Evolutionary conservation across 2,113 vertebrate genomes (phyloP).

Genomic region (Platysternon megacephalum): DNA sequence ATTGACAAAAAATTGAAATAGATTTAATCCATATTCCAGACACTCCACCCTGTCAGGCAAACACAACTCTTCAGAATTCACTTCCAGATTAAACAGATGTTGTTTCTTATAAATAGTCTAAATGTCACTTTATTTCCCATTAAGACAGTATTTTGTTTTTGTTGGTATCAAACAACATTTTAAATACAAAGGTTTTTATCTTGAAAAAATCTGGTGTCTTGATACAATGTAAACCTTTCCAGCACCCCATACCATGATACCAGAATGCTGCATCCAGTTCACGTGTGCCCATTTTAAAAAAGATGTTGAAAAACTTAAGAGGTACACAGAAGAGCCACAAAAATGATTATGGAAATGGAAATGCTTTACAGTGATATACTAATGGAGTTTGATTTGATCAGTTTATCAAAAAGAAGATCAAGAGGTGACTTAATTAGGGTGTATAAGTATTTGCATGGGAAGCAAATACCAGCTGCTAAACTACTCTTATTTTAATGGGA

Average conservation of each 20-base stretch:
- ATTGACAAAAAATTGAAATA: neutral
- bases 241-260: neutral
- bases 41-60: neutral
- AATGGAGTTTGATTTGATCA: neutral
- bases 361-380: neutral
- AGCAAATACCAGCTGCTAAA: neutral
- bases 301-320: neutral
- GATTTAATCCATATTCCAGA: neutral
- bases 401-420: neutral
- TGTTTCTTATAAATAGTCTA: neutral
- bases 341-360: neutral
- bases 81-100: neutral
- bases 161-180: neutral
- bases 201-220: too few species aligned
- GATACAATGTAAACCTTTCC: too few species aligned
- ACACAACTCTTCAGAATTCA: neutral
- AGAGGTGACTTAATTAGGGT: neutral
- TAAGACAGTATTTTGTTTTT: too few species aligned
- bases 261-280: neutral
- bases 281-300: neutral
- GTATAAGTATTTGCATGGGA: neutral
- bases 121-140: neutral
- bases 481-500: neutral
- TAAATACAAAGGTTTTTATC: neutral
- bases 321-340: neutral